A percentile compares a stretch with the other conserved stretches of the same genome.
Evolutionary conservation across 2,888 invertebrate species (phyloP).

Genomic region (Epicampocera succincta): DNA sequence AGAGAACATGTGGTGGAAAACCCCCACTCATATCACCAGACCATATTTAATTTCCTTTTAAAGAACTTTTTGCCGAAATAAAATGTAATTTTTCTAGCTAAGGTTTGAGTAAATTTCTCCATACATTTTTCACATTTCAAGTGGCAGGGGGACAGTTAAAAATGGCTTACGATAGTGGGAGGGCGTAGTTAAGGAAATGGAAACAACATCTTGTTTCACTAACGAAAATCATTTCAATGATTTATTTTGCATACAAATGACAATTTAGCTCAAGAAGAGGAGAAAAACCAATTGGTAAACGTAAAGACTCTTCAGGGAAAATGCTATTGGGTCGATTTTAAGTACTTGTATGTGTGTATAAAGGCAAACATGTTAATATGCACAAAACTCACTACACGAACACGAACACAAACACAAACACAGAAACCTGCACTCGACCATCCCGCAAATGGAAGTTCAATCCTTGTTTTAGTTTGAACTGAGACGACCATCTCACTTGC

Average conservation of each 20-base stretch:
- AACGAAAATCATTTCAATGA: slow-evolving; percentile 68
- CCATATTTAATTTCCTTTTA: slow-evolving; percentile 68
- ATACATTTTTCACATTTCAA: not conserved
- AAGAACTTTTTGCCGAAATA: slow-evolving; percentile 9
- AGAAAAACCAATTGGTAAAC: slow-evolving; percentile 25
- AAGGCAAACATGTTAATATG: not conserved
- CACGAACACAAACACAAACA: not conserved
- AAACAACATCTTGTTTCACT: slow-evolving; percentile 57
- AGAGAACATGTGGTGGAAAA: not conserved
- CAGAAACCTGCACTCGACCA: not conserved
- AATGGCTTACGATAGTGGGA: not conserved
- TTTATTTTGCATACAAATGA: slow-evolving; percentile 71
- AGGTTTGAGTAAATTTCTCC: not conserved
- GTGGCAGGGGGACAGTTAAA: not conserved
- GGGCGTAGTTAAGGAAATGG: slow-evolving; percentile 16
- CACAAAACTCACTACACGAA: not conserved
- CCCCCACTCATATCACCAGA: slow-evolving; percentile 48
- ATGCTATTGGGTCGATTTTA: slow-evolving; percentile 45
- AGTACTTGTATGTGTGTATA: not conserved
- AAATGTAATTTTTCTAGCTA: slow-evolving; percentile 15
- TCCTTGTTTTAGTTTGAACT: slow-evolving; percentile 17
- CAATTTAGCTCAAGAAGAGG: slow-evolving; percentile 58
- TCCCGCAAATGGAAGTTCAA: too few relatives aligned
- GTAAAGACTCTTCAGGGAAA: slow-evolving; percentile 61
- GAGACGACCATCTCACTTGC: slow-evolving; percentile 38